A percentile compares a stretch with the other conserved stretches of the same genome.
Evolutionary conservation across 2,797 vertebrate genomes (phyloP).

Genomic region (Micropoecilia bifurca): DNA sequence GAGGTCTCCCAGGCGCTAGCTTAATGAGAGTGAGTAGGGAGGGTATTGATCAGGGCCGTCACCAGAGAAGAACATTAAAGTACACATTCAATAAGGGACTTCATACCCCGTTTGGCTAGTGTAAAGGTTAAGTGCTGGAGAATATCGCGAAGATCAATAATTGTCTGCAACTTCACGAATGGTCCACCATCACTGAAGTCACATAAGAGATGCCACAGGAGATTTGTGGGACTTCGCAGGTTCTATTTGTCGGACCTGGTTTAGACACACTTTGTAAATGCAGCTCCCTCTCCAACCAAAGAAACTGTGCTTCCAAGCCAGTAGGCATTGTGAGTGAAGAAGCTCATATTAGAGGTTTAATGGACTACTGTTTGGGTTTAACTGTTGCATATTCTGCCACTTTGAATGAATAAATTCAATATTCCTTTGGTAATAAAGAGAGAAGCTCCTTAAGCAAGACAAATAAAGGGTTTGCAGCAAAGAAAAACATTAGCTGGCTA

Average conservation of each 20-base stretch:
- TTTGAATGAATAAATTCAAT: conserved; percentile 83
- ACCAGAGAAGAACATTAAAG: conserved; percentile 85
- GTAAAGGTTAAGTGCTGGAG: conserved; percentile 88
- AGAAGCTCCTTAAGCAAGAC: conserved; percentile 85
- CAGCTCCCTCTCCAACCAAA: conserved; percentile 23
- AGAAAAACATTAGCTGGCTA: conserved; percentile 86
- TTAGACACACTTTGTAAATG: conserved; percentile 43
- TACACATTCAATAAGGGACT: conserved; percentile 88
- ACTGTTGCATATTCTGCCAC: conserved; percentile 64
- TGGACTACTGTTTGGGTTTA: conserved; percentile 57
- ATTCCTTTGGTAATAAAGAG: conserved; percentile 72
- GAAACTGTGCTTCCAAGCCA: conserved; percentile 39
- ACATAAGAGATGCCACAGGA: conserved; percentile 72
- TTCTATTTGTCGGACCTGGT: conserved; percentile 56
- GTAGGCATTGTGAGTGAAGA: conserved; percentile 52
- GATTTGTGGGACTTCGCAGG: conserved; percentile 49
- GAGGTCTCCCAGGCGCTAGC: conserved; percentile 53
- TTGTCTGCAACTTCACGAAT: conserved; percentile 82
- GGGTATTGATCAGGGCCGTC: conserved; percentile 84
- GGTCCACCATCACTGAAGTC: conserved; percentile 67
- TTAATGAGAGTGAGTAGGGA: conserved; percentile 78
- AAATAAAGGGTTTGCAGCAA: conserved; percentile 83
- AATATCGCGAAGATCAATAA: conserved; percentile 86
- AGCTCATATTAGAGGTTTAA: conserved; percentile 81
- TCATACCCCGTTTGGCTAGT: conserved; percentile 84